Base-by-base conservation (phyloP, 2,113 vertebrate genomes). In the Rhinogobius similis region DNA sequence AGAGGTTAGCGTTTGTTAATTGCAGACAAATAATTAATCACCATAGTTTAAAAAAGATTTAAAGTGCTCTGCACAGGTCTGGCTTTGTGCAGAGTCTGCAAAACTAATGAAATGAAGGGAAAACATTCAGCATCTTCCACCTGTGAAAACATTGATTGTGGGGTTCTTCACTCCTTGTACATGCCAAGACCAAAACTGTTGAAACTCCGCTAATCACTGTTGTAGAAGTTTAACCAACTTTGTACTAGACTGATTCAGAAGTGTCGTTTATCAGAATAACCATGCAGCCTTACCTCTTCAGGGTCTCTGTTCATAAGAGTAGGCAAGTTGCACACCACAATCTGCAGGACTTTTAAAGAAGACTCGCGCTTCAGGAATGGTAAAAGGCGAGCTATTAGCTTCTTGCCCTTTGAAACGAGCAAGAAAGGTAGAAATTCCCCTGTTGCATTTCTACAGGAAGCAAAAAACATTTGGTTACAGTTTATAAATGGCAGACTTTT, bases 361-460 rank as follows among this genome's bases (percentile, higher is more conserved):
- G 78, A 83, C 23, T 94, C 93, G 0, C 1, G 87, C 10, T 87
- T 89, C 55, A 99, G 81, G 75, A 95, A 94, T 0, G 95, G 94
- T 36, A 98, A 86, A 61, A 98, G 93, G 18, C 96, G 93, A 0
- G 94, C 91, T 0, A 84, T n/a, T 0, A 99, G 82, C 48, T 88
- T 92, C 91, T 97, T 98, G 44, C 97, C 97, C 77, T 98, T 99
- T 41, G 93, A 88, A 65, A 98, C 88, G 9, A 93, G 91, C 12
- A 99, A 90, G 62, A 95, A 90, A 12, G 96, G 95, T 63, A 99
- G 87, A 81, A 99, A 95, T 75, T 94, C 94, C 21, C 93, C 94
- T 70, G 90, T 90, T 0, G 91, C 82, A 65, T 96, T 94, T 76
- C 97, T 98, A 32, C 0, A 75, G 9, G n/a, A 23, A 21, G 11